Evolutionary conservation across 1,140 invertebrate species (phyloP).

Genomic region (Homalodisca vitripennis): DNA sequence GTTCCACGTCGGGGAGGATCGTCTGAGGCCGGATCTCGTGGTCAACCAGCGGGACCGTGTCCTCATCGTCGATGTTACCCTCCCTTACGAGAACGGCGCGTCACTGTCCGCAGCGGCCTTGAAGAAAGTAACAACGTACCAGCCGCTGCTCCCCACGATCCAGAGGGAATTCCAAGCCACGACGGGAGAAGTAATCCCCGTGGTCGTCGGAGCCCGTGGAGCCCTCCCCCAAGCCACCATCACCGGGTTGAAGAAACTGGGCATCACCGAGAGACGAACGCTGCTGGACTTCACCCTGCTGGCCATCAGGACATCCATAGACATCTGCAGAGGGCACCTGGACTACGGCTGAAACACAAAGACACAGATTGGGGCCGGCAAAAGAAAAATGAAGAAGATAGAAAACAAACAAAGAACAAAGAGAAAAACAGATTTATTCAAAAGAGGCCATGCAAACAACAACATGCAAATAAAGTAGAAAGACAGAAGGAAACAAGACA

Average conservation of each 20-base stretch:
- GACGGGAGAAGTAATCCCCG: neutral
- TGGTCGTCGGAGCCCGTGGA: neutral
- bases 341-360: too few relatives aligned
- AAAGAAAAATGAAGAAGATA: neutral
- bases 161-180: neutral
- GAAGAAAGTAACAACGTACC: neutral
- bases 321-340: neutral
- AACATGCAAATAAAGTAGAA: too few relatives aligned
- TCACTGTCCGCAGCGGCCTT: neutral
- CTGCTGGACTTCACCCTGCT: neutral
- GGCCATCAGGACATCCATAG: neutral
- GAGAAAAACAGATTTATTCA: slow-evolving; percentile 6
- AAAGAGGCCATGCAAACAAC: too few relatives aligned
- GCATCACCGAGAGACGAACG: neutral
- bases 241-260: neutral
- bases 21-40: neutral
- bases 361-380: too few relatives aligned
- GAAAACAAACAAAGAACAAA: neutral
- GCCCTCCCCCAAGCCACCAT: neutral
- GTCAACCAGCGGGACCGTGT: neutral
- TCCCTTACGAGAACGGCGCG: neutral
- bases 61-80: neutral
- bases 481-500: too few relatives aligned
- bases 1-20: neutral
- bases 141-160: neutral